Base-by-base conservation (phyloP, 2,797 vertebrate genomes). In the Oreochromis mossambicus region DNA sequence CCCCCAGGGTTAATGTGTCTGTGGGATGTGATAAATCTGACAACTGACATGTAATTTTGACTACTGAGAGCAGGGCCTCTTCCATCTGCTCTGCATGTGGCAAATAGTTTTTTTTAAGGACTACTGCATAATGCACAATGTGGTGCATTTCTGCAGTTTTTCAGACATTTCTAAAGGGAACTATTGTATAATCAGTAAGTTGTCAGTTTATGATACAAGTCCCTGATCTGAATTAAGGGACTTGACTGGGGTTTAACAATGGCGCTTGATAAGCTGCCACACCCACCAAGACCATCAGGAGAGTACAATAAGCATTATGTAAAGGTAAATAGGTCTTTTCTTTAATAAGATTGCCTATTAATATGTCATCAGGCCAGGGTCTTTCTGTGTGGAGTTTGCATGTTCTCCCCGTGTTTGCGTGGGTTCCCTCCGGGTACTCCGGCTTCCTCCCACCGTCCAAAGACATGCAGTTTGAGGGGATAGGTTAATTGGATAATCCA, bases 31-130 rank as follows among this genome's bases (percentile, higher is more conserved):
- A 63, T 13, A 36, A 63, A 36, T 63, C 0, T 63, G 58, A 36
- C 32, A 63, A 61, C 32, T 63, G 58, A 0, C 58, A 36, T 63
- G 29, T 0, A 58, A 19, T 58, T 58, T 34, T 19, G 32, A 0
- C 6, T 1, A 13, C 32, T 36, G 19, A 63, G 19, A n/a, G 1
- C 58, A 63, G 32, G 58, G 19, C 17, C 19, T 13, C 58, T 19
- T 63, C 58, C 36, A 63, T 63, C 58, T 8, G 10, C 11, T 63
- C 58, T 63, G 32, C 58, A 63, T 63, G 32, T 36, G 32, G 32
- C 17, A 63, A 63, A 36, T 63, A 63, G 32, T 63, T 10, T 63
- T 63, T 63, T 61, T 63, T 63, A 63, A 63, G 58, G 58, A 36
- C 58, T 63, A 63, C 17, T 36, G 58, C 58, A n/a, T n/a, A 63